A percentile compares a stretch with the other conserved stretches of the same genome.
These are phyloP conservation scores for Eulacestoma nigropectus DNA, from an alignment of 2,113 vertebrate genomes.

Conservation along the genomic window DNA sequence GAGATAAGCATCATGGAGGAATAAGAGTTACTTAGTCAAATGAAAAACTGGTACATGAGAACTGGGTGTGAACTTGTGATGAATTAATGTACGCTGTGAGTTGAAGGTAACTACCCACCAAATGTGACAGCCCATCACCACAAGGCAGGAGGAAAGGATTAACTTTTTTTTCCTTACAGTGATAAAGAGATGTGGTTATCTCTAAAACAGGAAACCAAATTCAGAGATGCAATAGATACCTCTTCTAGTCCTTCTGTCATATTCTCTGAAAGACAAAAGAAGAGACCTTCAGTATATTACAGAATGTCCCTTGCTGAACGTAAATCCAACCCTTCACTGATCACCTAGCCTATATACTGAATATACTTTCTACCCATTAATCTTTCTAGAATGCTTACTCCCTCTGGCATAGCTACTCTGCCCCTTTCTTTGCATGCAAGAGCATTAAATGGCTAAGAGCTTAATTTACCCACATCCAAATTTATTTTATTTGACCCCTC, in stretches of 20 bases:
- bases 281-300: not conserved
- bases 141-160: not conserved
- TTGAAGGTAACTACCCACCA: not conserved
- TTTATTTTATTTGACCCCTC: not conserved
- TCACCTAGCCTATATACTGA: not conserved
- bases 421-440: not conserved
- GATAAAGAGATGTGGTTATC: not conserved
- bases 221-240: not conserved
- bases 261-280: not conserved
- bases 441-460: not conserved
- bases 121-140: not conserved
- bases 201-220: not conserved
- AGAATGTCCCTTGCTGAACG: not conserved
- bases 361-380: not conserved
- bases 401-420: not conserved
- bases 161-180: not conserved
- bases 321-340: not conserved
- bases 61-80: not conserved
- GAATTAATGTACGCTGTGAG: not conserved
- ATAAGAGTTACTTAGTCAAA: not conserved
- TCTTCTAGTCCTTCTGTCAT: not conserved
- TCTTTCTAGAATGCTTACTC: not conserved
- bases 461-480: not conserved
- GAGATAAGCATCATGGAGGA: not conserved
- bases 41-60: not conserved